Evolutionary conservation across 1,140 invertebrate species (phyloP), one percentile per base, ranked within the genome.

Genomic region (Drosophila truncata): DNA sequence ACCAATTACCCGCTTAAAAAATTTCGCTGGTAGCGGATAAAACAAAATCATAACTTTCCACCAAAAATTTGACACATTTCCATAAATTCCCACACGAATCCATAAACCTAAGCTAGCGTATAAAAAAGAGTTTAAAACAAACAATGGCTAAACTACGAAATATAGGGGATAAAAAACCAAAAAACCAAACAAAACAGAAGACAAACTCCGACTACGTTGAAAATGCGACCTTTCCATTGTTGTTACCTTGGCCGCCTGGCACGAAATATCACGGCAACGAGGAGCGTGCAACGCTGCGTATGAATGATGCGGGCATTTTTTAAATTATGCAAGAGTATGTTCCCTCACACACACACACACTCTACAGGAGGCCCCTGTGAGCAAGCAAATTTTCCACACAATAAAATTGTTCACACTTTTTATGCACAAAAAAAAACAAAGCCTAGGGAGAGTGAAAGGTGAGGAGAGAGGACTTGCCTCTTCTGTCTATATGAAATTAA

Each of bases 351-450:
- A 54, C 29, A 50, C 27, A 13, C 13, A 54, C 50, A 35, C 4
- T 0, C 11, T 6, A 14, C 13, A 18, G 16, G 44, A n/a, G 23
- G 23, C 37, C 41, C 65, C 69, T 66, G 52, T 78, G 49, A 80
- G 62, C 78, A 50, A 79, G 70, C 62, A 65, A 85, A 82, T 81
- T 88, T 90, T 88, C 80, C 85, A 62, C 81, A 79, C 81, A 88
- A 90, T 88, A 79, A 81, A 88, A 85, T 81, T 79, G 60, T 82
- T 80, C 83, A 87, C 83, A 87, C 82, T 87, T 76, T 79, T 82
- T 61, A 66, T 78, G 58, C 67, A 62, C 35, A 54, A 46, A 60
- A 54, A 49, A 27, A 27, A 10, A 8, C 23, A 3, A n/a, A 9
- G 13, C n/a, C n/a, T n/a, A n/a, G 39, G 10, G 8, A 2, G 20